Percentiles rank a stretch among this genome's conserved stretches.
These are phyloP conservation scores for Hydrolagus colliei DNA, from an alignment of 2,797 vertebrate genomes.

Conservation along the genomic window DNA sequence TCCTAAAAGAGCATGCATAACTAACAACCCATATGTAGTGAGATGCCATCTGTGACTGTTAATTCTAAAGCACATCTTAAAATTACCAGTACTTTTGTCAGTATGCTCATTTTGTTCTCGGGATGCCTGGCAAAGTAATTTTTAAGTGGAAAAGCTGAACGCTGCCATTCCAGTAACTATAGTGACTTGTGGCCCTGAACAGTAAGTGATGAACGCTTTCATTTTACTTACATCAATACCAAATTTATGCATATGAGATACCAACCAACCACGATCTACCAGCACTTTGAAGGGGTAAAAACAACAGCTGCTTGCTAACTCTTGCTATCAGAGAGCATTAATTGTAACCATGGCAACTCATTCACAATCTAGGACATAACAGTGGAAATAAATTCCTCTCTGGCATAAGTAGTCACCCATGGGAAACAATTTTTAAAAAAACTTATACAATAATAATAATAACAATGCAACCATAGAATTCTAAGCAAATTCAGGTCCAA, in stretches of 20 bases:
- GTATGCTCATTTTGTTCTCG: background rate
- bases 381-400: too few relatives aligned
- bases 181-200: background rate
- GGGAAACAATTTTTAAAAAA: too few relatives aligned
- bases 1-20: background rate
- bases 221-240: background rate
- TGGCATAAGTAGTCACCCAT: too few relatives aligned
- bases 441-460: too few relatives aligned
- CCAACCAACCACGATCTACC: background rate
- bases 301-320: background rate
- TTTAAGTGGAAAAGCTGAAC: background rate
- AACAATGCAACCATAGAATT: too few relatives aligned
- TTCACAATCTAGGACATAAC: background rate
- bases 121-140: background rate
- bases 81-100: slow-evolving; percentile 1
- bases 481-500: too few relatives aligned
- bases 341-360: too few relatives aligned
- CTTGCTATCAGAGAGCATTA: background rate
- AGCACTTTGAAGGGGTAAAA: background rate
- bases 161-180: background rate
- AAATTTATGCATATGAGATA: background rate
- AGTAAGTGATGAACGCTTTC: too few relatives aligned
- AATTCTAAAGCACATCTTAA: background rate
- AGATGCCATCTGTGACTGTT: background rate
- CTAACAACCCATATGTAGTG: background rate